These are phyloP conservation scores for Dipodomys ordii DNA, from an alignment of 2,113 vertebrate species.

Conservation along the genomic window DNA sequence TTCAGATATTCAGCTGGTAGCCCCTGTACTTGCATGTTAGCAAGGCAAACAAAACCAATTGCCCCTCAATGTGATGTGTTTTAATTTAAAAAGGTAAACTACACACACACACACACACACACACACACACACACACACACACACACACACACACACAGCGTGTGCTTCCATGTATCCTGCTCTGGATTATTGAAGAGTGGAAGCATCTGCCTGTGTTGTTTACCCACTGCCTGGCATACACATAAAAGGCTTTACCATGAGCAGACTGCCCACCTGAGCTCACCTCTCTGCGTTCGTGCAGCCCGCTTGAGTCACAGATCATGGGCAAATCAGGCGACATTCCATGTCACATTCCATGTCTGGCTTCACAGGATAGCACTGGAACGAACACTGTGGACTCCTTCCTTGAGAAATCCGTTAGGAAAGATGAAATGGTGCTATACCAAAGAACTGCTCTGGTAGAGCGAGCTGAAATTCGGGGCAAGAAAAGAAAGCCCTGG, in stretches of 20 bases:
- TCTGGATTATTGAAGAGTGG: background rate
- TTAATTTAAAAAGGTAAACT: background rate
- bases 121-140: background rate
- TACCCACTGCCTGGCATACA: background rate
- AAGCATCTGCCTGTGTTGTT: fast-evolving
- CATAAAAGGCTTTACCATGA: fast-evolving
- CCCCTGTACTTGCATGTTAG: background rate
- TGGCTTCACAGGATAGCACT: background rate
- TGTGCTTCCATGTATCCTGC: background rate
- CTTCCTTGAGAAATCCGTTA: conserved; percentile 20
- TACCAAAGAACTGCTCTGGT: background rate
- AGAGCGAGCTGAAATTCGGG: fast-evolving
- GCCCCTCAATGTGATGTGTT: background rate
- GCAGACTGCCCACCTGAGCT: background rate
- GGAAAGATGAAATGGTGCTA: background rate
- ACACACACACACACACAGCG: background rate
- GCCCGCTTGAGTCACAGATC: fast-evolving
- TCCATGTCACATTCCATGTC: fast-evolving
- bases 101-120: too few species aligned
- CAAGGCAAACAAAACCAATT: background rate
- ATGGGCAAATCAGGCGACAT: fast-evolving
- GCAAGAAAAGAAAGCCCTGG: background rate
- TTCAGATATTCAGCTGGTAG: background rate
- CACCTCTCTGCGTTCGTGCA: background rate
- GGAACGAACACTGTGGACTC: background rate